Conservation (phyloP, 1,140 invertebrate genomes). For the Drosophila subpulchrella region DNA sequence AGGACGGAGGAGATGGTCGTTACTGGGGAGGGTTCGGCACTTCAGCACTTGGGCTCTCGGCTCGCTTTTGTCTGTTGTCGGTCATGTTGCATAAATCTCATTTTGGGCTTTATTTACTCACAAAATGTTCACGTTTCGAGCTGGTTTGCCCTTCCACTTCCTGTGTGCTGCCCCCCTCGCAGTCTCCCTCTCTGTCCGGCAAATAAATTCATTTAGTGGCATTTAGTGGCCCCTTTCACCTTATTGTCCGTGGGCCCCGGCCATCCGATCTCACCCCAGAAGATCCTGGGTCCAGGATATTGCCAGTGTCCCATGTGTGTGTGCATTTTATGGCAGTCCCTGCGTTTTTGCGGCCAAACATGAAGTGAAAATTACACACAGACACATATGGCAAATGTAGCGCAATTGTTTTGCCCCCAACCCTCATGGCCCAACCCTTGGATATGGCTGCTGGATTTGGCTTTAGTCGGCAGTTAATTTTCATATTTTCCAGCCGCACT, state of each 20-base stretch:
- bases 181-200: conserved; percentile 37
- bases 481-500: conserved; percentile 79
- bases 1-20: neutral
- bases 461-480: conserved; percentile 82
- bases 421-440: conserved; percentile 1
- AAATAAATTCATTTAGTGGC: conserved; percentile 83
- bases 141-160: conserved; percentile 2
- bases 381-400: conserved; percentile 63
- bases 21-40: conserved; percentile 42
- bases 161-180: conserved; percentile 4
- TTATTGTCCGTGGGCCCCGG: conserved; percentile 62
- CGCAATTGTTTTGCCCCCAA: conserved; percentile 69
- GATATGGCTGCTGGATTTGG: conserved; percentile 64
- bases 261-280: conserved; percentile 16
- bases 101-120: conserved; percentile 82
- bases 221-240: conserved; percentile 80
- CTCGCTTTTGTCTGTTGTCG: conserved; percentile 66
- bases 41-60: conserved; percentile 73
- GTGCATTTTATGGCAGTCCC: conserved; percentile 81
- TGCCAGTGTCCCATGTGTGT: conserved; percentile 41
- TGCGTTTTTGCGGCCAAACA: conserved; percentile 80
- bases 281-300: conserved; percentile 41
- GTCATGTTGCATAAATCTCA: conserved; percentile 83
- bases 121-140: conserved; percentile 71
- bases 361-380: conserved; percentile 78